Conservation (phyloP, 1,140 invertebrate genomes). For the Euura lappo region DNA sequence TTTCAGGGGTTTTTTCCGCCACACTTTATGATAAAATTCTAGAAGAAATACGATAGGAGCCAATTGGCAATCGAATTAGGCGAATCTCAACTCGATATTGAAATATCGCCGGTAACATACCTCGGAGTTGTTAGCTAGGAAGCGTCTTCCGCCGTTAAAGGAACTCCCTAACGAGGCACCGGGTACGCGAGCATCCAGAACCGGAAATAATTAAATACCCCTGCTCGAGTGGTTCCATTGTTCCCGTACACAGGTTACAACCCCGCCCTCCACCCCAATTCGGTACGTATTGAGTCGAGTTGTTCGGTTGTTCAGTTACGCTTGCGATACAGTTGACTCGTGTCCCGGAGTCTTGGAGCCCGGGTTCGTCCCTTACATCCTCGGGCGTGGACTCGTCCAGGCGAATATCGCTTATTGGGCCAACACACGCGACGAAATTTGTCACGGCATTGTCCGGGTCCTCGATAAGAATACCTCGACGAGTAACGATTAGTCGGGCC, state of each 20-base stretch:
- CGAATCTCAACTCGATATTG: background rate
- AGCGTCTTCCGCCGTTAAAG: conserved; percentile 2
- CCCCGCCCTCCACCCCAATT: background rate
- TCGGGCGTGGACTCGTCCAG: background rate
- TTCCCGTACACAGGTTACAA: conserved; percentile 27
- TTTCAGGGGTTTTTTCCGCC: background rate
- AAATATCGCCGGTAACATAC: background rate
- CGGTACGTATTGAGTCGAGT: conserved; percentile 25
- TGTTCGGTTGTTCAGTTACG: conserved; percentile 20
- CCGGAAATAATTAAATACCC: conserved; percentile 51
- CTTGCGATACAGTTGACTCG: conserved; percentile 39
- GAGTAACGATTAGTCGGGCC: conserved; percentile 19
- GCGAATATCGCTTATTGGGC: conserved; percentile 36
- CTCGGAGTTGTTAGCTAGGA: background rate
- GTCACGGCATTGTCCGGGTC: conserved; percentile 29
- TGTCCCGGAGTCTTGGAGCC: conserved; percentile 14
- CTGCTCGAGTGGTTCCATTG: conserved; percentile 45
- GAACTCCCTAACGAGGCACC: conserved; percentile 30
- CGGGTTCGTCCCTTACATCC: background rate
- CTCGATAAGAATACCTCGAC: conserved; percentile 28
- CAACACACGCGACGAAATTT: conserved; percentile 48
- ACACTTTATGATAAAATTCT: background rate
- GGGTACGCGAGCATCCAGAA: conserved; percentile 21
- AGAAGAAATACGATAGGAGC: background rate
- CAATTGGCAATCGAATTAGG: background rate